Evolutionary conservation across 2,113 vertebrate genomes (phyloP).

Genomic region (Microtus ochrogaster): DNA sequence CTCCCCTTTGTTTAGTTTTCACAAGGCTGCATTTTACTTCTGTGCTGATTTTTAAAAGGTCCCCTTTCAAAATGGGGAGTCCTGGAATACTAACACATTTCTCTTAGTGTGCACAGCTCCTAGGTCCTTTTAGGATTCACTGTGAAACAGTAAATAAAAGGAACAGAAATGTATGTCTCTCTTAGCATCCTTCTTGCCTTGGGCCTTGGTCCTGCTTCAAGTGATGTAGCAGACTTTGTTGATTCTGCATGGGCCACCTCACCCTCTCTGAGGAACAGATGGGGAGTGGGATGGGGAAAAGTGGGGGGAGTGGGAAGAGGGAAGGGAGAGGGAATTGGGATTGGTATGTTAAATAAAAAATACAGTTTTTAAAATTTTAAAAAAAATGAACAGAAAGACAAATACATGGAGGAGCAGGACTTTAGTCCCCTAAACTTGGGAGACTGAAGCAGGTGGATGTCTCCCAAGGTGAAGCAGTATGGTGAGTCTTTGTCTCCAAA

Average conservation of each 20-base stretch:
- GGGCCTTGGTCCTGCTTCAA: too few species aligned
- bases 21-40: constrained; percentile 91
- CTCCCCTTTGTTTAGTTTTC: background rate
- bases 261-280: too few species aligned
- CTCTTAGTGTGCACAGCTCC: constrained; percentile 92
- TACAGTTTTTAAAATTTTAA: too few species aligned
- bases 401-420: background rate
- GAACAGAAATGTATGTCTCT: too few species aligned
- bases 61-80: constrained; percentile 93
- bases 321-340: too few species aligned
- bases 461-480: background rate
- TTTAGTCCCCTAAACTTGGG: background rate
- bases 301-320: too few species aligned
- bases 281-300: too few species aligned
- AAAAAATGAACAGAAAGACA: constrained; percentile 89
- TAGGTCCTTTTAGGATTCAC: constrained; percentile 91
- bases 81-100: constrained; percentile 93
- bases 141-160: constrained; percentile 91
- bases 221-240: too few species aligned
- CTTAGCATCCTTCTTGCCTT: too few species aligned
- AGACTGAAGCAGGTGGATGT: background rate
- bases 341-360: too few species aligned
- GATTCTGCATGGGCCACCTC: too few species aligned
- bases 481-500: background rate
- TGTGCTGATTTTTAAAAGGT: constrained; percentile 89